Conservation (phyloP, 2,113 vertebrate genomes). For the Sus scrofa region DNA sequence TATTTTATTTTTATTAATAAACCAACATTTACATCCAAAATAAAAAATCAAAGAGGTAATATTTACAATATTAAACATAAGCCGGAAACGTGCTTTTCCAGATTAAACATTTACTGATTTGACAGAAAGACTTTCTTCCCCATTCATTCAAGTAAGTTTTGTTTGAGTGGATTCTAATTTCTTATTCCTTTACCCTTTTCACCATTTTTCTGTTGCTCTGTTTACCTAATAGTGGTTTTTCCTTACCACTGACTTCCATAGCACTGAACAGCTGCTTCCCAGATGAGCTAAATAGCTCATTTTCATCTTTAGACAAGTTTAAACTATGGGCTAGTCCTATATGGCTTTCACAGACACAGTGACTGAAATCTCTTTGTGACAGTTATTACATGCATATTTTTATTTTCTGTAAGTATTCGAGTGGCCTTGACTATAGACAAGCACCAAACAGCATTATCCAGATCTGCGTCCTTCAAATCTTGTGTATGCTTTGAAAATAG, state of each 20-base stretch:
- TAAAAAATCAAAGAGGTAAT: conserved; percentile 66
- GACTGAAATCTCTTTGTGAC: background rate
- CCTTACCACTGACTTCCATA: background rate
- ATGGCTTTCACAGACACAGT: background rate
- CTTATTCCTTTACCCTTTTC: conserved; percentile 36
- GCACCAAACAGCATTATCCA: background rate
- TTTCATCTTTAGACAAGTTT: conserved; percentile 25
- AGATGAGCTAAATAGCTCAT: conserved; percentile 27
- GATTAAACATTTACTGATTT: conserved; percentile 84
- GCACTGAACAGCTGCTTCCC: conserved; percentile 44
- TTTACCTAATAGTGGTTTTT: conserved; percentile 43
- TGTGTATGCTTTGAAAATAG: background rate
- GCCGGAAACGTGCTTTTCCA: conserved; percentile 75
- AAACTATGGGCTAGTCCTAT: background rate
- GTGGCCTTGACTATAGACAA: background rate
- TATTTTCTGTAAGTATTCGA: background rate
- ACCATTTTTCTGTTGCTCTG: conserved; percentile 13
- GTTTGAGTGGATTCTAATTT: conserved; percentile 68
- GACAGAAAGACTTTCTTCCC: conserved; percentile 74
- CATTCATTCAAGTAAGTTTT: conserved; percentile 24
- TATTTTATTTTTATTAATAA: conserved; percentile 75
- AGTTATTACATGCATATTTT: background rate
- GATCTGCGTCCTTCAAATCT: background rate
- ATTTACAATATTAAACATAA: conserved; percentile 81
- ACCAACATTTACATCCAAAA: conserved; percentile 66